phyloP scores from a whole-genome alignment of 2,797 vertebrate species.

The Okamejei kenojei region DNA sequence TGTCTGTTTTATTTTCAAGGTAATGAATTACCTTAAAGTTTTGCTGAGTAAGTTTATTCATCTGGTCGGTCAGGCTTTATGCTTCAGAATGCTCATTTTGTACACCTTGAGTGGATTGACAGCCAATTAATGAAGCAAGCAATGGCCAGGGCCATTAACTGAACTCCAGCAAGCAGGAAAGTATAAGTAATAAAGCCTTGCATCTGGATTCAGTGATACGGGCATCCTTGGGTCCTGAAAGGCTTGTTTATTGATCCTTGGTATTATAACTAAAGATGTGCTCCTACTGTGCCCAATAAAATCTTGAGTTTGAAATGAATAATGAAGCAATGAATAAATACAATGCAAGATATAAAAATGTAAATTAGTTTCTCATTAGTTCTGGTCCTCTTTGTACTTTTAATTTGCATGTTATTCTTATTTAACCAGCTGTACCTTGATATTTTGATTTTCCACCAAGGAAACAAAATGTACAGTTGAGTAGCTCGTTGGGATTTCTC shows the following conservation, averaged over 20 bases:
- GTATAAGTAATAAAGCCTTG: neutral
- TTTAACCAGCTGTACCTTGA: neutral
- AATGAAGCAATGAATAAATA: neutral
- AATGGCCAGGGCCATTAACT: neutral
- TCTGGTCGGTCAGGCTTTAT: constrained; percentile 2
- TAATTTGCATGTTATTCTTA: neutral
- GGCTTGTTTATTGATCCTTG: neutral
- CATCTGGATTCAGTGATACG: neutral
- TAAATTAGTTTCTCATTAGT: neutral
- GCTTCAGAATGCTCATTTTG: neutral
- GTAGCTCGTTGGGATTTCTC: neutral
- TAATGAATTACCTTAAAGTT: neutral
- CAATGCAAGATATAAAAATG: neutral
- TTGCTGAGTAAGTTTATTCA: neutral
- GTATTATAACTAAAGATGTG: neutral
- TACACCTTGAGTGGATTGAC: neutral
- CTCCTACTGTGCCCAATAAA: neutral
- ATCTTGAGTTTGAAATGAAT: neutral
- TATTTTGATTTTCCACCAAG: neutral
- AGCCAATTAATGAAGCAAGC: neutral
- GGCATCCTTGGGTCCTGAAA: neutral
- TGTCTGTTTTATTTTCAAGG: neutral
- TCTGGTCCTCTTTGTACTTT: neutral
- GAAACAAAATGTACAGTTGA: neutral
- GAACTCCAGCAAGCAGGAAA: neutral